Evolutionary conservation across 1,140 invertebrate species (phyloP), one percentile per base, ranked within the genome.

Genomic region (Drosophila subpulchrella): DNA sequence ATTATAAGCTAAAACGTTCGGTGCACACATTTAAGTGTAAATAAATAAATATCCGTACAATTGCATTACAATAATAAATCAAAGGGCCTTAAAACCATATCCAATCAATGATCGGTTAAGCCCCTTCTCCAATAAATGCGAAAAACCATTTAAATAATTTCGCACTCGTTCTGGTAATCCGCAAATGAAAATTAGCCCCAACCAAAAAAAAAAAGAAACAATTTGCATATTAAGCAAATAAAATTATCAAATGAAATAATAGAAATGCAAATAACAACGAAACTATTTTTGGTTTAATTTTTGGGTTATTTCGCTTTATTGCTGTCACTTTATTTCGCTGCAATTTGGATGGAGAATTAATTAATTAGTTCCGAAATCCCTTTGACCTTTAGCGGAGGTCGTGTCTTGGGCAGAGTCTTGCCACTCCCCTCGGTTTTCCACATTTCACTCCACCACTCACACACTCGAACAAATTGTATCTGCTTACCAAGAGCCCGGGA

Each of bases 381-480:
- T 59, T 67, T 76, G 73, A 76, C 73, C 73, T 76, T 76, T 76
- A 36, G 48, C 73, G 72, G 60, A 75, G 73, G 73, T 66, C 73
- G 63, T 67, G 61, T 76, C 73, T 67, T 76, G 42, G 54, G 54
- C 60, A 66, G 53, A 47, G 41, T 32, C 46, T 44, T 13, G 38
- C 30, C 2, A 13, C 8, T 36, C 15, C 17, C 41, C 11, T 12
- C 2, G 17, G 8, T 6, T 17, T 61, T 24, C 17, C 24, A 24
- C 11, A 3, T 24, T 15, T 1, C 27, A 3, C 27, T 27, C 27
- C 20, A 20, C 20, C 39, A 41, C 34, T 6, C n/a, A 38, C 39
- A 34, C 44, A 34, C 53, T 41, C 46, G 34, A 34, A 75, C 72
- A 82, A 88, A 88, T 83, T 86, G 83, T 86, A 88, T 79, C 76